phyloP scores from a whole-genome alignment of 2,888 invertebrate genomes.

The Cecidostiba fungosa region DNA sequence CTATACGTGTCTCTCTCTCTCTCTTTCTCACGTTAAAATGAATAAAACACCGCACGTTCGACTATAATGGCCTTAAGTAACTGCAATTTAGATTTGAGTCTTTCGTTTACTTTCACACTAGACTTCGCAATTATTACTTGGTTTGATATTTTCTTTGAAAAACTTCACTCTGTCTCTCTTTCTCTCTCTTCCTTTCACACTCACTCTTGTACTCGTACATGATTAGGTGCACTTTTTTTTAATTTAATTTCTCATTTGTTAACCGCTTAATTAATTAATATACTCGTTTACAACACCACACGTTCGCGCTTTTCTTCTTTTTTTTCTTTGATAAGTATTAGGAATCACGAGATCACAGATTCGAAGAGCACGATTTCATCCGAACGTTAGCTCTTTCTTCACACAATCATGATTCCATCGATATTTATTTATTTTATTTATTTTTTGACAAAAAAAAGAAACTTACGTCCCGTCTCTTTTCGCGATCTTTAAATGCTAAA shows the following conservation, averaged over 20 bases:
- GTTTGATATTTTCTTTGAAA: constrained; percentile 55
- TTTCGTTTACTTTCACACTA: constrained; percentile 64
- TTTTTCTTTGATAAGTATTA: constrained; percentile 63
- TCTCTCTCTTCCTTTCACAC: constrained; percentile 37
- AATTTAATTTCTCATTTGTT: constrained; percentile 44
- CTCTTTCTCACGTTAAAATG: constrained; percentile 44
- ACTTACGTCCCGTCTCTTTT: constrained; percentile 23
- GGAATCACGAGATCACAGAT: constrained; percentile 66
- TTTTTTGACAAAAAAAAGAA: constrained; percentile 15
- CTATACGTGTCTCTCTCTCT: constrained; percentile 23
- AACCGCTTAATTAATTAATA: constrained; percentile 47
- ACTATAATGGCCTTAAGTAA: constrained; percentile 64
- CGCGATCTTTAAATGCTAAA: constrained; percentile 64
- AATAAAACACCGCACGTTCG: constrained; percentile 53
- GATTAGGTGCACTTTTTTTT: constrained; percentile 63
- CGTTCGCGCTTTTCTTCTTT: constrained; percentile 52
- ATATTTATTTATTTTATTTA: neutral
- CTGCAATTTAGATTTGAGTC: constrained; percentile 65
- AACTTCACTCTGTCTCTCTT: constrained; percentile 28
- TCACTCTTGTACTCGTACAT: constrained; percentile 64
- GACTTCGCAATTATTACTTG: constrained; percentile 57
- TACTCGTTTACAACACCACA: constrained; percentile 43
- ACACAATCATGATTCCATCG: constrained; percentile 60
- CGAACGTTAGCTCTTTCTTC: constrained; percentile 59
- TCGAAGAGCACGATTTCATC: constrained; percentile 63